These are phyloP conservation scores for Morone saxatilis DNA, from an alignment of 2,113 vertebrate genomes.

Conservation along the genomic window DNA sequence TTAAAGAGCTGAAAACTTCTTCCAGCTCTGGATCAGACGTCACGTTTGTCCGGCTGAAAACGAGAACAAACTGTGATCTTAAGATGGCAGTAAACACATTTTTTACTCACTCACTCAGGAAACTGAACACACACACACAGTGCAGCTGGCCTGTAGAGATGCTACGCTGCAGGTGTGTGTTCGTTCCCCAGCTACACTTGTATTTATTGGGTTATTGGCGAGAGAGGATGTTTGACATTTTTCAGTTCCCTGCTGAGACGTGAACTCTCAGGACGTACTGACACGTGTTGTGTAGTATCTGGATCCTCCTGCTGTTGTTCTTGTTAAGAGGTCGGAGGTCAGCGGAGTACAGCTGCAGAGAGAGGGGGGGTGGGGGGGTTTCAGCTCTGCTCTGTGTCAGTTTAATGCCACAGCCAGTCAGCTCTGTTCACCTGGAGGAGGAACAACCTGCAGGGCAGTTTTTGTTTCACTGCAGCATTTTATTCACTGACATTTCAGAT, in stretches of 20 bases:
- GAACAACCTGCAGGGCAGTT: not conserved
- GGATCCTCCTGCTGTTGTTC: conserved; percentile 1
- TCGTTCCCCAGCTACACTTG: conserved; percentile 22
- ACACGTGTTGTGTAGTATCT: conserved; percentile 1
- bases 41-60: not conserved
- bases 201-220: conserved; percentile 14
- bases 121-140: not conserved
- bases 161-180: conserved; percentile 28
- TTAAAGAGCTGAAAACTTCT: not conserved
- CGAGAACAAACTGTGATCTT: conserved; percentile 9
- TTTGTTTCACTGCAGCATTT: not conserved
- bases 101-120: not conserved
- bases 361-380: not conserved
- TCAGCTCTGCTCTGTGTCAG: not conserved
- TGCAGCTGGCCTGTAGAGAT: conserved; percentile 53
- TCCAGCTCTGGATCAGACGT: not conserved
- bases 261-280: conserved; percentile 1
- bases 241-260: conserved; percentile 41
- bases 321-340: conserved; percentile 37
- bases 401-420: not conserved
- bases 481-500: not conserved
- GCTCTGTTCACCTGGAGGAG: not conserved
- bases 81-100: not conserved
- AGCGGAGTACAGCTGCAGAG: conserved; percentile 47
- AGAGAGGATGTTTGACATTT: conserved; percentile 27